Conservation (phyloP, 2,113 vertebrate species). For the Sander lucioperca region DNA sequence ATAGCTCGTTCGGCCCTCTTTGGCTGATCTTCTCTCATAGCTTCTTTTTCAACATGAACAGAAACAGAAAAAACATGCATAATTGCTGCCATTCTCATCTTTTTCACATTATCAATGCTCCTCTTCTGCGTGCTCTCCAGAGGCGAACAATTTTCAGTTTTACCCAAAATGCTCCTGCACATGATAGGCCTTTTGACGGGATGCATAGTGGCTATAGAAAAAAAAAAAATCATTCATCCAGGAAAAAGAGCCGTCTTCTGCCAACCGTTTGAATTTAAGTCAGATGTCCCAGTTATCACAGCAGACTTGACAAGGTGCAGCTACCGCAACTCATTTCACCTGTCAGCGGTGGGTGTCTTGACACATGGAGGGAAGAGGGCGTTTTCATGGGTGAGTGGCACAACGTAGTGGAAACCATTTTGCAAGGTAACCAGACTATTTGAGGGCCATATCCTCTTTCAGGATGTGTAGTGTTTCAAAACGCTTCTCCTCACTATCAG, state of each 20-base stretch:
- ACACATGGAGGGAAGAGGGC: conserved; percentile 37
- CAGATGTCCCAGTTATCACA: conserved; percentile 50
- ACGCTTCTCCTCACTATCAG: conserved; percentile 23
- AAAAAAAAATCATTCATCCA: conserved; percentile 47
- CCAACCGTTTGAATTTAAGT: conserved; percentile 52
- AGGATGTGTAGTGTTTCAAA: conserved; percentile 42
- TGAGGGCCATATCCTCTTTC: conserved; percentile 55
- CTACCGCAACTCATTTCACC: conserved; percentile 67
- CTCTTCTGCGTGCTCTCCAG: conserved; percentile 38
- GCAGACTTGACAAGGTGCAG: conserved; percentile 67
- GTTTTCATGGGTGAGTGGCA: conserved; percentile 58
- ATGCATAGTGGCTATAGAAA: conserved; percentile 41
- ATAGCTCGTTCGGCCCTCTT: not conserved
- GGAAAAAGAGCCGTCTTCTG: conserved; percentile 35
- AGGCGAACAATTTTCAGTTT: conserved; percentile 55
- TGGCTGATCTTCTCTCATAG: not conserved
- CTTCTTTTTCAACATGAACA: not conserved
- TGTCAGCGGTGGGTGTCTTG: conserved; percentile 53
- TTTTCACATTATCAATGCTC: conserved; percentile 27
- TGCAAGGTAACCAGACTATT: conserved; percentile 58
- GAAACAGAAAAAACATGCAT: conserved; percentile 36
- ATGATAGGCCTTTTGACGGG: conserved; percentile 62
- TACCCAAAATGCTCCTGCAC: conserved; percentile 41
- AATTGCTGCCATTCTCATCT: conserved; percentile 48
- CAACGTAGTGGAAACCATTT: conserved; percentile 55